Base-by-base conservation (phyloP, 1,140 invertebrate genomes). In the Delia radicum region DNA sequence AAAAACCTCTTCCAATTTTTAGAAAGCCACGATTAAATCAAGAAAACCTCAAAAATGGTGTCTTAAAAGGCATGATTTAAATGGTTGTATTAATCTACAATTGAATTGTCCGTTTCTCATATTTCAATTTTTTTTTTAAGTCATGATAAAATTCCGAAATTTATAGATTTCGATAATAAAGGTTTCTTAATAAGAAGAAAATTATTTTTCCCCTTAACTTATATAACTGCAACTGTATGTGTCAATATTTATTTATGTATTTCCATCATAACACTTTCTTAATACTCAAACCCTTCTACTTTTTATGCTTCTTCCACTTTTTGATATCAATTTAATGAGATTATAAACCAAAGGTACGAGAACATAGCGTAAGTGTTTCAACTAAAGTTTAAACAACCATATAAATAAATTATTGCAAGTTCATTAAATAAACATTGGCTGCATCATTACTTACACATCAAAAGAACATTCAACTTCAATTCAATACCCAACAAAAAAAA, bases 381-480 rank as follows among this genome's bases (percentile, higher is more conserved):
- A 55, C 24, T 24, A 21, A 55, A 18, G 48, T 21, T 55, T 55
- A 55, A 21, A 55, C 48, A 55, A 55, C 18, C 48, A 21, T 55
- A 55, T 55, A 55, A 69, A 69, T 69, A 69, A 69, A 69, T 69
- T 69, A 33, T 69, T 69, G 65, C 65, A 69, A 69, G 65, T 69
- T 69, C 65, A 69, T 69, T 69, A 69, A 69, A 69, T 69, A 69
- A 69, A 69, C 65, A 69, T 69, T 69, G 65, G 65, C 65, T 69
- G 65, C 65, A 69, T 69, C 65, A 69, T 69, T 69, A 69, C 65
- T 69, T 69, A 33, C 31, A 31, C 65, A 69, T 37, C 65, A 69
- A 33, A 8, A 24, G 18, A n/a, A 10, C 29, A 33, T 21, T 12
- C 29, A 37, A 2, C 21, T 24, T 0, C 24, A 7, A 37, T 37